phyloP scores from a whole-genome alignment of 2,797 vertebrate species.

The Squalus acanthias region DNA sequence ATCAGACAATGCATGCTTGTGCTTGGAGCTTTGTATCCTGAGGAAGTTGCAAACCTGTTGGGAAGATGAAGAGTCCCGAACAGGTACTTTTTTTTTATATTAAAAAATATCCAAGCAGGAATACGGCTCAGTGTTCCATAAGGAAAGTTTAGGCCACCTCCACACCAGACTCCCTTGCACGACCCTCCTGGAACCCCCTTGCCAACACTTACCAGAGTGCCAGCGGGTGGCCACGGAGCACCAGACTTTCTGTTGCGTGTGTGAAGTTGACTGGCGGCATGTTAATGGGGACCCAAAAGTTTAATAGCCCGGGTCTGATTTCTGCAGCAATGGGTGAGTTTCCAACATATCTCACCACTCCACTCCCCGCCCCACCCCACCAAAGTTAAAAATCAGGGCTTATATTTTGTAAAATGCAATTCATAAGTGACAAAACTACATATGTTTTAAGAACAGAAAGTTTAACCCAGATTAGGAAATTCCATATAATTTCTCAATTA shows the following conservation, averaged over 20 bases:
- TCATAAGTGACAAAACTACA: not conserved
- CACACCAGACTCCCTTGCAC: no score
- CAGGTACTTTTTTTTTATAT: not conserved
- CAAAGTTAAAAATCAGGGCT: not conserved
- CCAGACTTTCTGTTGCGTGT: not conserved
- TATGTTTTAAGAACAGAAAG: not conserved
- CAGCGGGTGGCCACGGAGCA: no score
- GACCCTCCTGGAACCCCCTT: not conserved
- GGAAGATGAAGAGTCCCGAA: not conserved
- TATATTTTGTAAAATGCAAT: not conserved
- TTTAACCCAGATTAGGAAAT: not conserved
- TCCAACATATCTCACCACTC: not conserved
- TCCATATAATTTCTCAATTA: not conserved
- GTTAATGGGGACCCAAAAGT: not conserved
- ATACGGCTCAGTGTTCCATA: not conserved
- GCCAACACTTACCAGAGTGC: no score
- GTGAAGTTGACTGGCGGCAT: not conserved
- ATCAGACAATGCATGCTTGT: not conserved
- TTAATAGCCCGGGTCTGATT: not conserved
- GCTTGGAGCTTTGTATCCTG: not conserved
- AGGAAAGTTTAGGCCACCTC: not conserved
- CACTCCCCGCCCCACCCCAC: not conserved
- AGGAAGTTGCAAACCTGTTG: not conserved
- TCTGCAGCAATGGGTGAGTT: not conserved
- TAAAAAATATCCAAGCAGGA: not conserved